Percentiles rank a stretch among this genome's conserved stretches.
phyloP scores from a whole-genome alignment of 2,888 invertebrate species.

The Ctenicera cuprea region DNA sequence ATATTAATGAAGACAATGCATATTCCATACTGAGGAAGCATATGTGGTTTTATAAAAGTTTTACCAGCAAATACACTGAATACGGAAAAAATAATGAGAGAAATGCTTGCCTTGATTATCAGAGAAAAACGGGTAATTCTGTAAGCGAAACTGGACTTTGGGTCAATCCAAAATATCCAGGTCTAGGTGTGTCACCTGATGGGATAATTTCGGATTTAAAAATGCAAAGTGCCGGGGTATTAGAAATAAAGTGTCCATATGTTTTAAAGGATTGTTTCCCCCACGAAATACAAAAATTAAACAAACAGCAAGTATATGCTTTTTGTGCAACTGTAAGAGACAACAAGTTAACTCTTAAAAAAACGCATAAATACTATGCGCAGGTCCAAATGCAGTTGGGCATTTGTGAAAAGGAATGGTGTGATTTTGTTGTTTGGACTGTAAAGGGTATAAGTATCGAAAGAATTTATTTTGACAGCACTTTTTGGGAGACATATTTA shows the following conservation, averaged over 20 bases:
- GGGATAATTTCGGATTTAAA: constrained; percentile 5
- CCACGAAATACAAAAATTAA: constrained; percentile 1
- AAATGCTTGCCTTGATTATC: background rate
- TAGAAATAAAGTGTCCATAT: constrained; percentile 23
- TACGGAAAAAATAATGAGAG: background rate
- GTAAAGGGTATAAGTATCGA: background rate
- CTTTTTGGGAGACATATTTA: background rate
- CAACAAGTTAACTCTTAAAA: constrained; percentile 44
- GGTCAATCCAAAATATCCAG: constrained; percentile 5
- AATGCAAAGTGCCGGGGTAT: background rate
- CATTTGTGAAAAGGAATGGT: constrained; percentile 53
- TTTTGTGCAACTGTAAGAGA: background rate
- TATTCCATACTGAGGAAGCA: background rate
- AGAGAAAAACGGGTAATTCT: background rate
- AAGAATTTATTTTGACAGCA: background rate
- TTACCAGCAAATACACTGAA: background rate
- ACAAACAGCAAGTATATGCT: background rate
- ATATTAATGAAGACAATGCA: background rate
- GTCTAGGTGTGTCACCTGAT: constrained; percentile 15
- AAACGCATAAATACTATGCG: constrained; percentile 55
- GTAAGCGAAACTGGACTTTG: background rate
- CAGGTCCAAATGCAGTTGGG: constrained; percentile 56
- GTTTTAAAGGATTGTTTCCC: constrained; percentile 4
- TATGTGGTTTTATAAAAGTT: background rate
- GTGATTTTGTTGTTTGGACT: constrained; percentile 53